A percentile compares a stretch with the other conserved stretches of the same genome.
Evolutionary conservation across 2,888 invertebrate species (phyloP).

Genomic region (Chirona hameri): DNA sequence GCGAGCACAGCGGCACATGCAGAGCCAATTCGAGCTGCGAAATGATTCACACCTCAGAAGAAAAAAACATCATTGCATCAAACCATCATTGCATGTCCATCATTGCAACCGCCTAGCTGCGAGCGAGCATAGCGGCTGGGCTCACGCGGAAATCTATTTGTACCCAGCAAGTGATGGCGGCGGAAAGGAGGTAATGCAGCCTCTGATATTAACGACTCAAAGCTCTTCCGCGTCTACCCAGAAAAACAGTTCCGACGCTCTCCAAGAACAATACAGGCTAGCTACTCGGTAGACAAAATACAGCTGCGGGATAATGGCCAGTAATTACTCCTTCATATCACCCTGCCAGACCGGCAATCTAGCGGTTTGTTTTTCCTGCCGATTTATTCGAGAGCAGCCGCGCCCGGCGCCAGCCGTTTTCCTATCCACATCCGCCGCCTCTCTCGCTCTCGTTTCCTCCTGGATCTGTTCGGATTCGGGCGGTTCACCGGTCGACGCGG

Average conservation of each 20-base stretch:
- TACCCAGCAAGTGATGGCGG: not conserved
- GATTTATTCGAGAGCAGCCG: not conserved
- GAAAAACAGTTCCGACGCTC: not conserved
- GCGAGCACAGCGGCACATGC: no score
- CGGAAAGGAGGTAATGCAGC: not conserved
- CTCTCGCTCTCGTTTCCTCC: not conserved
- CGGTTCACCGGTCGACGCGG: not conserved
- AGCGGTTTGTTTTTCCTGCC: constrained; percentile 3
- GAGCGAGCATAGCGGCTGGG: not conserved
- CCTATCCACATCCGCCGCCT: not conserved
- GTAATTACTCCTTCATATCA: constrained; percentile 9
- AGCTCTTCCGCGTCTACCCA: not conserved
- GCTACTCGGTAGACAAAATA: not conserved
- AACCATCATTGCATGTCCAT: no score
- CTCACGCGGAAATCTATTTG: not conserved
- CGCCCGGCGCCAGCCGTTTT: no score
- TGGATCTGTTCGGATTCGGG: not conserved
- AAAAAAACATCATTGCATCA: no score
- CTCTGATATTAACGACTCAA: not conserved
- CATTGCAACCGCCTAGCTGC: not conserved
- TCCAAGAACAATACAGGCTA: constrained; percentile 22
- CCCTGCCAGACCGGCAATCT: not conserved
- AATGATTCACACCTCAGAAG: no score
- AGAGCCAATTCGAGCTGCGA: no score
- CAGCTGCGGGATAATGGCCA: not conserved